Conservation (phyloP, 92 coral and sea anemone species). For the Metridium senile region DNA sequence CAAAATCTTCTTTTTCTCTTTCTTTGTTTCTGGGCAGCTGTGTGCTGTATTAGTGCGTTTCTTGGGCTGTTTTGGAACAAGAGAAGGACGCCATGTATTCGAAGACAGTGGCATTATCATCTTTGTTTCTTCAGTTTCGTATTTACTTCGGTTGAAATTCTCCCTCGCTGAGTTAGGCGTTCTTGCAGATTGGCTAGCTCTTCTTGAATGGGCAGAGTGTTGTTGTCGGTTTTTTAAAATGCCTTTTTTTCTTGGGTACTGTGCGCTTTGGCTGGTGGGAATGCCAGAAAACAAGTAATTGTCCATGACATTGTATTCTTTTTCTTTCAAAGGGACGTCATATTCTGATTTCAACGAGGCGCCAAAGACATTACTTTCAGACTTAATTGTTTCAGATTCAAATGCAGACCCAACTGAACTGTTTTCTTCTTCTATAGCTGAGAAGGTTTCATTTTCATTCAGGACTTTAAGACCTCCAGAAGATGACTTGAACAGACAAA, state of each 20-base stretch:
- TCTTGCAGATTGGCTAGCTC: neutral
- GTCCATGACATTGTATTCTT: neutral
- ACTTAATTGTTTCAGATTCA: neutral
- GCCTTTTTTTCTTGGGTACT: neutral
- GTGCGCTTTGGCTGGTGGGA: neutral
- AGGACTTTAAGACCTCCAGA: constrained; percentile 31
- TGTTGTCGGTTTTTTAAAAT: neutral
- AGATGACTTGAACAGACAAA: constrained; percentile 37
- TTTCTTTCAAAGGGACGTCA: neutral
- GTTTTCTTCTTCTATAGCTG: constrained; percentile 32
- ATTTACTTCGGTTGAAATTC: neutral
- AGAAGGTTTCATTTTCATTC: constrained; percentile 24
- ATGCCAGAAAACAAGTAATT: neutral
- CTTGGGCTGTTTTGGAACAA: constrained; percentile 23
- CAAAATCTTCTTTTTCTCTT: constrained; percentile 32
- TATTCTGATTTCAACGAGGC: neutral
- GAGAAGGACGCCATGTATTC: constrained; percentile 48
- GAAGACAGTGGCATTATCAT: constrained; percentile 66
- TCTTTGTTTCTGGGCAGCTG: constrained; percentile 15
- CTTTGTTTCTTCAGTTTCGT: constrained; percentile 63
- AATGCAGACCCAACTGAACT: neutral
- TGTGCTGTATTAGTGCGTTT: constrained; percentile 23
- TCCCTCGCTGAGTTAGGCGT: neutral
- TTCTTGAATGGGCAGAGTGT: neutral
- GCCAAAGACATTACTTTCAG: neutral